Evolutionary conservation across 1,140 invertebrate genomes (phyloP).

Genomic region (Eufriesea mexicana): DNA sequence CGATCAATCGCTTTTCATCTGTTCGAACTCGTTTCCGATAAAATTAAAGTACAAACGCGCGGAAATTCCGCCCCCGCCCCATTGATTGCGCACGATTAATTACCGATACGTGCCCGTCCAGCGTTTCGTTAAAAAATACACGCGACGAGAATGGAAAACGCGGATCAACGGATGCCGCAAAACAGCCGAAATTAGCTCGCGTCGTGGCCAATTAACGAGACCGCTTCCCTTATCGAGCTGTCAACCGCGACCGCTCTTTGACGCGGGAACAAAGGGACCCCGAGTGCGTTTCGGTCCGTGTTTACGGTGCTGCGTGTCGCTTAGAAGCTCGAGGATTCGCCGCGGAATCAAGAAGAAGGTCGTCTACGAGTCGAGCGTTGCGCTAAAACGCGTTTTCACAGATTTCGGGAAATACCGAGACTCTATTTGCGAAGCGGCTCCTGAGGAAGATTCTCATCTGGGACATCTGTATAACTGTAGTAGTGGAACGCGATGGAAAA

Average conservation of each 20-base stretch:
- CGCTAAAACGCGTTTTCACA: too few relatives aligned
- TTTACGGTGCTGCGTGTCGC: background rate
- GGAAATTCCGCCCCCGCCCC: background rate
- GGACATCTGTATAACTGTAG: too few relatives aligned
- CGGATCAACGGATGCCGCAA: background rate
- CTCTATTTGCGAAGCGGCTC: too few relatives aligned
- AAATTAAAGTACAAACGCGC: slow-evolving; percentile 22
- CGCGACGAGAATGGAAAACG: background rate
- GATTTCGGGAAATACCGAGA: too few relatives aligned
- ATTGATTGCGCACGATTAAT: slow-evolving; percentile 25
- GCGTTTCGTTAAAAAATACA: background rate
- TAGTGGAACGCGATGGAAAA: too few relatives aligned
- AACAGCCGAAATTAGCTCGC: slow-evolving; percentile 5
- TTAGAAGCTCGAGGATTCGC: too few relatives aligned
- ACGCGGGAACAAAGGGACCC: background rate
- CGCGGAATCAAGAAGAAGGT: too few relatives aligned
- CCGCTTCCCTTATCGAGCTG: background rate
- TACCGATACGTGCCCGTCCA: background rate
- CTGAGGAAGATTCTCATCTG: too few relatives aligned
- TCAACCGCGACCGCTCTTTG: background rate
- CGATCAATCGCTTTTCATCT: slow-evolving; percentile 23
- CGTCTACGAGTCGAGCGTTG: too few relatives aligned
- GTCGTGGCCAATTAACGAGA: slow-evolving; percentile 6
- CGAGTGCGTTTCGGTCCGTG: background rate
- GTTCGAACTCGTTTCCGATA: background rate